Percentiles rank a stretch among this genome's conserved stretches.
These are phyloP conservation scores for Dexiosoma caninum DNA, from an alignment of 2,888 invertebrate species.

Conservation along the genomic window DNA sequence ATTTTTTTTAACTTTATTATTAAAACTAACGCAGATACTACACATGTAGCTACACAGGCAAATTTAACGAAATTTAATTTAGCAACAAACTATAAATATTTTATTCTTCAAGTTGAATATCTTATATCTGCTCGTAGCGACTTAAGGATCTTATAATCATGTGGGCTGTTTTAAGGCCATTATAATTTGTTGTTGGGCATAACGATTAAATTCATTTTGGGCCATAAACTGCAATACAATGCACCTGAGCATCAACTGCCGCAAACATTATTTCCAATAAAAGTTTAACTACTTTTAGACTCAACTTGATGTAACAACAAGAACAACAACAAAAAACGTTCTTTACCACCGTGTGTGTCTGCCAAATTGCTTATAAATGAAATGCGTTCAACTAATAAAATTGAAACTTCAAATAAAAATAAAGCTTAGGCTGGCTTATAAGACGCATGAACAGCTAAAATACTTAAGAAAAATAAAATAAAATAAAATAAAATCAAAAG, in stretches of 20 bases:
- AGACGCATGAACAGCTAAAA: conserved; percentile 36
- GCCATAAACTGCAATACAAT: conserved; percentile 52
- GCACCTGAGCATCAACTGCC: conserved; percentile 54
- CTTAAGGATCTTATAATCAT: conserved; percentile 27
- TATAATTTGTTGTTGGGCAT: conserved; percentile 42
- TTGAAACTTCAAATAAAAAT: conserved; percentile 45
- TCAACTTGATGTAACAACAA: conserved; percentile 20
- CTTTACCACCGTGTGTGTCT: conserved; percentile 13
- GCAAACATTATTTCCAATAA: background rate
- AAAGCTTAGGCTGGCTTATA: conserved; percentile 54
- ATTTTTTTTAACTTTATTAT: background rate
- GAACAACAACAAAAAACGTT: background rate
- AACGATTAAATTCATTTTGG: conserved; percentile 60
- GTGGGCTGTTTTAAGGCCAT: conserved; percentile 37
- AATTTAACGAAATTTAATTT: conserved; percentile 4
- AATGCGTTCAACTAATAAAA: conserved; percentile 59
- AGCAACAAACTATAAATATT: conserved; percentile 48
- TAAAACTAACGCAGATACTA: background rate
- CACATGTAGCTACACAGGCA: too few relatives aligned
- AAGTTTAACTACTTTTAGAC: conserved; percentile 1
- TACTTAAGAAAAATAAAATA: background rate
- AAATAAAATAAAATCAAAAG: background rate
- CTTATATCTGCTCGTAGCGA: conserved; percentile 20
- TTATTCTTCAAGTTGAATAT: conserved; percentile 15
- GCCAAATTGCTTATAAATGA: conserved; percentile 26